These are phyloP conservation scores for Paedocypris sp. DNA, from an alignment of 2,113 vertebrate genomes.

Conservation along the genomic window DNA sequence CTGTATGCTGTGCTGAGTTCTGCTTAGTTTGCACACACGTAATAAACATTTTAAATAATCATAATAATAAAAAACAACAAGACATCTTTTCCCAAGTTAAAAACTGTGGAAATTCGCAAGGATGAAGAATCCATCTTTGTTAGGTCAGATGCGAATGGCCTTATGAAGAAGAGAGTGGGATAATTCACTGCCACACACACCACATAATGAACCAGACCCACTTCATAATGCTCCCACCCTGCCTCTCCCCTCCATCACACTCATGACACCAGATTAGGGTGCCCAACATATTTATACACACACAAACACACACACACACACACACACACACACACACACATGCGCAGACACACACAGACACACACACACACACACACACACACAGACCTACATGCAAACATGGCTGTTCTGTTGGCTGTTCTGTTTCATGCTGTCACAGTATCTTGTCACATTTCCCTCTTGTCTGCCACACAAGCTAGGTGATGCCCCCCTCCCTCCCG, in stretches of 20 bases:
- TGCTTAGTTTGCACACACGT: too few species aligned
- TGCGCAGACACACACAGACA: conserved; percentile 11
- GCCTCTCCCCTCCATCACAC: conserved; percentile 18
- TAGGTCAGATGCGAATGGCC: conserved; percentile 7
- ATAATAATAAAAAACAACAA: too few species aligned
- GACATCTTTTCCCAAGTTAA: too few species aligned
- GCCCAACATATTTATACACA: conserved; percentile 30
- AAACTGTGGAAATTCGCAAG: too few species aligned
- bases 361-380: conserved; percentile 16
- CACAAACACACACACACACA: conserved; percentile 26
- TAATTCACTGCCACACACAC: conserved; percentile 34
- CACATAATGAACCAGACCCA: conserved; percentile 35
- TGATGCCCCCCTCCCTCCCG: conserved; percentile 21
- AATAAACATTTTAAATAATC: too few species aligned
- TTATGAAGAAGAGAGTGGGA: conserved; percentile 19
- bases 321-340: conserved; percentile 24
- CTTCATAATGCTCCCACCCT: conserved; percentile 27
- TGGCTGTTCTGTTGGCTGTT: conserved; percentile 62
- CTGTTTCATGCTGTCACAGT: conserved; percentile 64
- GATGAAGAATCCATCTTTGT: too few species aligned
- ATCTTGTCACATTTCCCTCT: conserved; percentile 63
- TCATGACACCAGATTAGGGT: conserved; percentile 31
- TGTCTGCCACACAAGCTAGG: conserved; percentile 27
- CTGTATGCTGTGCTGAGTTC: too few species aligned
- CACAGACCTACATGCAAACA: conserved; percentile 39